Percentiles rank a stretch among this genome's conserved stretches.
phyloP scores from a whole-genome alignment of 2,113 vertebrate genomes.

The Phoenicopterus ruber region DNA sequence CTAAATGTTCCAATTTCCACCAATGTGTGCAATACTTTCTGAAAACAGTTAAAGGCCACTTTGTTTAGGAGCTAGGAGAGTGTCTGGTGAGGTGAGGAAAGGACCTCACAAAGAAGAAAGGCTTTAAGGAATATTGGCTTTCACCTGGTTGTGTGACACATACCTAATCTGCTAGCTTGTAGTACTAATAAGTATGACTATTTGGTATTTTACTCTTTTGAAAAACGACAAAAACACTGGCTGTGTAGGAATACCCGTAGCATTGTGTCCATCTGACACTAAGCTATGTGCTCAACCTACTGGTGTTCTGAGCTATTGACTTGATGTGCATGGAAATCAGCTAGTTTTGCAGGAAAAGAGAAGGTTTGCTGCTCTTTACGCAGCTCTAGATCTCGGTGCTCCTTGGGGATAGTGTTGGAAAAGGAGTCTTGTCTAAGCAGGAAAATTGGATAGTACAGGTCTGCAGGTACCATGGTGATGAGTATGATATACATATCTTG shows the following conservation, averaged over 20 bases:
- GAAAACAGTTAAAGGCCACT: not conserved
- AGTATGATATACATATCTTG: not conserved
- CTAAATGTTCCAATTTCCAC: not conserved
- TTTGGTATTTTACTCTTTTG: not conserved
- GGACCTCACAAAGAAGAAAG: not conserved
- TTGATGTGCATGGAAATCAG: not conserved
- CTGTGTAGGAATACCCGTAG: not conserved
- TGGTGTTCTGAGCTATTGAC: not conserved
- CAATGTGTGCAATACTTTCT: not conserved
- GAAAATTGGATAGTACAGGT: not conserved
- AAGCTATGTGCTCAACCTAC: not conserved
- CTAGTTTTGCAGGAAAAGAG: not conserved
- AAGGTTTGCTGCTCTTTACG: not conserved
- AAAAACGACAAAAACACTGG: not conserved
- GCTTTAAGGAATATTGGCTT: not conserved
- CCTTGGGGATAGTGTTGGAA: not conserved
- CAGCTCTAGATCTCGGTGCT: not conserved
- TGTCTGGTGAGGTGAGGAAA: not conserved
- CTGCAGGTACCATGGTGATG: not conserved
- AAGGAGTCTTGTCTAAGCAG: not conserved
- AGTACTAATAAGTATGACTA: not conserved
- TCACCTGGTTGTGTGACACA: not conserved
- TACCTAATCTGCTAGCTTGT: not conserved
- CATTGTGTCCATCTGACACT: fast-evolving
- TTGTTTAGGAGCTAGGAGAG: not conserved